These are phyloP conservation scores for Neelides folsomi DNA, from an alignment of 2,888 invertebrate genomes.

Conservation along the genomic window DNA sequence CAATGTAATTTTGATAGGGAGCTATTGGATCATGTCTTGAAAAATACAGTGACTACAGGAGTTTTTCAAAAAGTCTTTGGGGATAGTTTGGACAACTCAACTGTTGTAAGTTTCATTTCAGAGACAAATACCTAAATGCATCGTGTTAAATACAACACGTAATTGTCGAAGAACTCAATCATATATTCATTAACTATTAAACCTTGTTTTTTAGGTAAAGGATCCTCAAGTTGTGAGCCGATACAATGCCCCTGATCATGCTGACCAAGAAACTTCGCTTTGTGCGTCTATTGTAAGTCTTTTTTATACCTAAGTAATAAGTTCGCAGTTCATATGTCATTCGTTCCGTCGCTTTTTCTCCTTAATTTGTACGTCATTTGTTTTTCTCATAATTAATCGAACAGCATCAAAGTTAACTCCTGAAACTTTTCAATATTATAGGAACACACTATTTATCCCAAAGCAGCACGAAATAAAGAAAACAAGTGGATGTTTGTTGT, in stretches of 20 bases:
- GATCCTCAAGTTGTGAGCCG: background rate
- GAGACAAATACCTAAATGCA: too few species aligned
- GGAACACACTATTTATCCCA: conserved; percentile 48
- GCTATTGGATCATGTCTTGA: conserved; percentile 21
- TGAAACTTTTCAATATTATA: background rate
- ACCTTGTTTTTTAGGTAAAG: background rate
- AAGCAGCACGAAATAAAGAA: conserved; percentile 47
- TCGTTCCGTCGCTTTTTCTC: background rate
- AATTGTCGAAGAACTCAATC: too few species aligned
- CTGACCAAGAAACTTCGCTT: conserved; percentile 14
- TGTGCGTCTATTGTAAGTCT: conserved; percentile 18
- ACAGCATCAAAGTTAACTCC: background rate
- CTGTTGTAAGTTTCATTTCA: conserved; percentile 9
- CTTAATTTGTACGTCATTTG: background rate
- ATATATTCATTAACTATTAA: too few species aligned
- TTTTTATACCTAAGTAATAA: background rate
- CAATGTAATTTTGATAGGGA: conserved; percentile 19
- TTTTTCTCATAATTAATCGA: background rate
- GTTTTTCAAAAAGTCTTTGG: conserved; percentile 28
- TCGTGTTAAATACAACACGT: too few species aligned
- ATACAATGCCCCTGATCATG: too few species aligned
- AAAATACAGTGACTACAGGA: conserved; percentile 18
- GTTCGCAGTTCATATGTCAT: background rate
- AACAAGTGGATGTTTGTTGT: conserved; percentile 55
- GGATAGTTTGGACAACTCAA: conserved; percentile 20